phyloP scores from a whole-genome alignment of 2,113 vertebrate genomes.

The Orientallactaga bullata region DNA sequence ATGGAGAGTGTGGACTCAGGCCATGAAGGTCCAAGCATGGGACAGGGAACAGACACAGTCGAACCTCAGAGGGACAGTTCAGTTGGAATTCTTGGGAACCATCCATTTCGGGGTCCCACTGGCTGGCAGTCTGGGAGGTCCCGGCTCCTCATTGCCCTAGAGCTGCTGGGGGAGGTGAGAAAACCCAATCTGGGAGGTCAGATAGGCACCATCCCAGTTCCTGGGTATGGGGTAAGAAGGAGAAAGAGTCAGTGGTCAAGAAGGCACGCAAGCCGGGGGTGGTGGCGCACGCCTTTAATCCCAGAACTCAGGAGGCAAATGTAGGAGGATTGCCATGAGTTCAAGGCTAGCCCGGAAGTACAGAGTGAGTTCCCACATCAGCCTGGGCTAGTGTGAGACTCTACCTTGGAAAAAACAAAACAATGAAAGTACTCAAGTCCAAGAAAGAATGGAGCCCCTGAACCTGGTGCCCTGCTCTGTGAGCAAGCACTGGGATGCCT shows the following conservation, averaged over 20 bases:
- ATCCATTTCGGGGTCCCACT: neutral
- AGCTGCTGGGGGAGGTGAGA: neutral
- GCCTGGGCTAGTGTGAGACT: too few relatives aligned
- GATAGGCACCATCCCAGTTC: neutral
- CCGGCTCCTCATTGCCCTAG: neutral
- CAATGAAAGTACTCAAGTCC: too few relatives aligned
- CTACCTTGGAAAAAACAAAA: too few relatives aligned
- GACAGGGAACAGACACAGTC: fast-evolving
- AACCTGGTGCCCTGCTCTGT: too few relatives aligned
- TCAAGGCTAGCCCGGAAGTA: too few relatives aligned
- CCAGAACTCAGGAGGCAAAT: neutral
- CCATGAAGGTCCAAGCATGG: neutral
- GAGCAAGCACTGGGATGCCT: neutral
- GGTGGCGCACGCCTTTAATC: too few relatives aligned
- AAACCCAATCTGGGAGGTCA: neutral
- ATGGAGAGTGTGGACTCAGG: neutral
- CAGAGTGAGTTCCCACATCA: too few relatives aligned
- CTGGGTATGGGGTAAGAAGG: too few relatives aligned
- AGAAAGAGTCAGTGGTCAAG: neutral
- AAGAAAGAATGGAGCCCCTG: neutral
- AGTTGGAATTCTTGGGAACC: neutral
- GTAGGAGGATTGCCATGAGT: too few relatives aligned
- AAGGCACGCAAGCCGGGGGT: neutral
- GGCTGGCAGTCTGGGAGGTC: neutral
- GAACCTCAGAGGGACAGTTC: neutral